These are phyloP conservation scores for Cephalophus harveyi DNA, from an alignment of 2,113 vertebrate genomes.

Conservation along the genomic window DNA sequence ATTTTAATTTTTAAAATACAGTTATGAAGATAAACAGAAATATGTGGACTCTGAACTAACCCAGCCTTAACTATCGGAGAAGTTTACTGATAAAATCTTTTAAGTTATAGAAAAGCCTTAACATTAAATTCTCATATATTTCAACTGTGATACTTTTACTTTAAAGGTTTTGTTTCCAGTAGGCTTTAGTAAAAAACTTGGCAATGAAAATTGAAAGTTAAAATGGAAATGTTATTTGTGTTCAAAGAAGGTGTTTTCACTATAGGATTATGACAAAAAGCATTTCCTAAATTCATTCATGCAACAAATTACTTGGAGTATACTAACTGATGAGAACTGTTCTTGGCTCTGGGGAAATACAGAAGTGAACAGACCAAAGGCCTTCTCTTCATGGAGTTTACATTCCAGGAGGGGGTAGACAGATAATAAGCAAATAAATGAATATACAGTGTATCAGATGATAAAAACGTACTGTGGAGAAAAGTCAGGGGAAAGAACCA, in stretches of 20 bases:
- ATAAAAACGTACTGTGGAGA: background rate
- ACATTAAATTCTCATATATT: background rate
- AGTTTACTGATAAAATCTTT: conserved; percentile 20
- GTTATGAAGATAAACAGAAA: conserved; percentile 2
- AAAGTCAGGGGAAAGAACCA: background rate
- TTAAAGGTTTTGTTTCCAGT: background rate
- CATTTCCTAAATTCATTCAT: background rate
- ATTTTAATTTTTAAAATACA: conserved; percentile 8
- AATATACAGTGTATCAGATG: background rate
- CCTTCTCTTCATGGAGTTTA: background rate
- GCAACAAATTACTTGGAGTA: background rate
- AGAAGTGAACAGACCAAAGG: background rate
- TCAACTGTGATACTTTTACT: background rate
- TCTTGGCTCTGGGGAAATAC: background rate
- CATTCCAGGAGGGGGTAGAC: background rate
- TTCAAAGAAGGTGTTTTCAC: background rate
- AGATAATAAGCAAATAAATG: background rate
- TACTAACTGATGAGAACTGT: background rate
- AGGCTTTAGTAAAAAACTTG: conserved; percentile 22
- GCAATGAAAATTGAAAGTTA: background rate
- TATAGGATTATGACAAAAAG: background rate
- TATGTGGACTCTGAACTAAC: background rate
- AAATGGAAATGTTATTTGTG: background rate
- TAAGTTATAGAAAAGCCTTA: background rate
- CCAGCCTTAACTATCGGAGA: background rate